Evolutionary conservation across 2,113 vertebrate genomes (phyloP), one percentile per base, ranked within the genome.

Genomic region (Odocoileus hemionus): DNA sequence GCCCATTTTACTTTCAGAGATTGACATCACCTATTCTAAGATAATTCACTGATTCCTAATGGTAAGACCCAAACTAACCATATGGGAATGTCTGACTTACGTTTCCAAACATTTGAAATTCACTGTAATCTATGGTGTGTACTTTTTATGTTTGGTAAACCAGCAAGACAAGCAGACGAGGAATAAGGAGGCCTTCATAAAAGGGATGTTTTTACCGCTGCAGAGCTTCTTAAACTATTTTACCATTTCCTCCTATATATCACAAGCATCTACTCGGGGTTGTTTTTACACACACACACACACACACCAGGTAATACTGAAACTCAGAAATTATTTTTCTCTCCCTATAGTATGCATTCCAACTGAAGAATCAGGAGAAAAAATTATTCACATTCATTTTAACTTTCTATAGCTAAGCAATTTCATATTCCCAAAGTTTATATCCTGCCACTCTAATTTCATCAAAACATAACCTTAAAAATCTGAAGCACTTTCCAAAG

Each of bases 1-100:
- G 92, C 94, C 92, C 52, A 95, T 58, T 86, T 93, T 78, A 95
- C 52, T 93, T 94, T 87, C 54, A 93, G 64, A 92, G 95, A 89
- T 50, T 91, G 78, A 96, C 74, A 67, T 94, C 33, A 83, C n/a
- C 61, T 58, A 78, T 89, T 96, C 9, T 43, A 96, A 93, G 78
- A 55, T 61, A 89, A 86, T 95, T 93, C 50, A 89, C 26, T 23
- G 82, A 43, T 94, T 89, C 52, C 33, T 83, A 88, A 79, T 7
- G 43, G 76, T 83, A 61, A 64, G 85, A 21, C 52, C 52, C 43
- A 60, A 54, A 30, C 16, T 70, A 64, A 60, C 36, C 85, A 86
- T 45, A 6, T 60, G 16, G 50, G 93, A 93, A 93, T 74, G 61
- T 50, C 28, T 67, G 36, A 36, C 50, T 91, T 54, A 70, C 47